Percentiles rank a stretch among this genome's conserved stretches.
phyloP scores from a whole-genome alignment of 2,888 invertebrate genomes.

The Morinoia aosen region DNA sequence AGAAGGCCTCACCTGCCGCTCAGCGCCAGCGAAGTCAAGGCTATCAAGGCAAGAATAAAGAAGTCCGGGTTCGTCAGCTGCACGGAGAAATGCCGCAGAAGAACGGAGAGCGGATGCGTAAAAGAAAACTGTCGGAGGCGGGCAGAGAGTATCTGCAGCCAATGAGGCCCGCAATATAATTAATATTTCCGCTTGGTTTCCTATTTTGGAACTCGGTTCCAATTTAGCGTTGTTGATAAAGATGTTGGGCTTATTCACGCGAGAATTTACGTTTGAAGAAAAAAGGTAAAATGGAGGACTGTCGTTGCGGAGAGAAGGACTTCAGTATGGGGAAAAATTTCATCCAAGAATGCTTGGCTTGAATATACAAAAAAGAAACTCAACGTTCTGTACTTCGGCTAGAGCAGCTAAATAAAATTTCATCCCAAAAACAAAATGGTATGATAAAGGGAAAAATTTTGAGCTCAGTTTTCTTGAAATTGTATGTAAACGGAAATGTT shows the following conservation, averaged over 20 bases:
- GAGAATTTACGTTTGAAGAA: not conserved
- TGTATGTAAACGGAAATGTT: not conserved
- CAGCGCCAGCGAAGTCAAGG: conserved; percentile 69
- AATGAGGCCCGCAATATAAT: not conserved
- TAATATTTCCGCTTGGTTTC: not conserved
- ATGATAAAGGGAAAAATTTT: not conserved
- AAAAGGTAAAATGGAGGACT: not conserved
- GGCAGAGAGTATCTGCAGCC: not conserved
- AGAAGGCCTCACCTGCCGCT: conserved; percentile 76
- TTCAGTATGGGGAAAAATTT: not conserved
- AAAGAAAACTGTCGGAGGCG: not conserved
- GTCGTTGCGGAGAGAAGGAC: not conserved
- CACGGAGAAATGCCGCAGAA: not conserved
- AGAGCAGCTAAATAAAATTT: too few relatives aligned
- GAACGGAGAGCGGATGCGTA: not conserved
- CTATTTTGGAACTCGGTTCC: not conserved
- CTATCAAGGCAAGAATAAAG: not conserved
- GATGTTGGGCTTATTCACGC: not conserved
- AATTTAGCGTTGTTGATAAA: not conserved
- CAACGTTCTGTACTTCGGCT: too few relatives aligned
- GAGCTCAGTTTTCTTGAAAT: not conserved
- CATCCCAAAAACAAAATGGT: not conserved
- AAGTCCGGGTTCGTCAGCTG: not conserved
- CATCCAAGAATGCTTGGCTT: too few relatives aligned
- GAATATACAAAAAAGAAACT: too few relatives aligned